Conservation (phyloP, 2,113 vertebrate species). For the Stegostoma tigrinum region DNA sequence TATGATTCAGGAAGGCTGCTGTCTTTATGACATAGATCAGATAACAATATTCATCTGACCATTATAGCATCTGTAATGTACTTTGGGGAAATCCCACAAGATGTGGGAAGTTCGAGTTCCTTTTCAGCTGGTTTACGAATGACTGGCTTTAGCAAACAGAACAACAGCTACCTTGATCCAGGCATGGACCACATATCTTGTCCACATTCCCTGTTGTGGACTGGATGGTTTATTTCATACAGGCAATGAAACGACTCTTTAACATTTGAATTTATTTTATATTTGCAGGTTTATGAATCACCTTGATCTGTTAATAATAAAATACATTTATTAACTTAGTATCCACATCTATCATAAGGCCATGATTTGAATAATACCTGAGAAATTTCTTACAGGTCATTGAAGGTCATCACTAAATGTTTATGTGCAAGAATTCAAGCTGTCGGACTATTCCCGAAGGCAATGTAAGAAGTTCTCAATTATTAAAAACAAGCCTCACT, state of each 20-base stretch:
- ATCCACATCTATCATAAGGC: not conserved
- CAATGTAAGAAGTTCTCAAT: slow-evolving; percentile 39
- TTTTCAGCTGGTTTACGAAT: not conserved
- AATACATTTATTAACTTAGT: not conserved
- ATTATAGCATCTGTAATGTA: not conserved
- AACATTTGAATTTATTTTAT: not conserved
- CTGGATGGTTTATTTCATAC: not conserved
- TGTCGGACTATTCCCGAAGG: slow-evolving; percentile 18
- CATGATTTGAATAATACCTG: not conserved
- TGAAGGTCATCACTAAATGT: not conserved
- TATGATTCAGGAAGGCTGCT: not conserved
- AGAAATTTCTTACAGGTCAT: not conserved
- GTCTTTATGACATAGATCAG: not conserved
- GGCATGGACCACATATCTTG: not conserved
- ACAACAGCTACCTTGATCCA: not conserved
- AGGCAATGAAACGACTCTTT: not conserved
- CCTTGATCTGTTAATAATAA: not conserved
- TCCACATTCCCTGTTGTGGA: not conserved
- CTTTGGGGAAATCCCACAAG: not conserved
- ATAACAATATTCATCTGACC: not conserved
- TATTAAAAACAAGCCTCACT: slow-evolving; percentile 23
- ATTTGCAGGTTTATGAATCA: not conserved
- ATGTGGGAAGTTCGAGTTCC: not conserved
- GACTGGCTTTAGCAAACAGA: not conserved
- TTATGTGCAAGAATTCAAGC: not conserved